Evolutionary conservation across 2,888 invertebrate genomes (phyloP), one percentile per base, ranked within the genome.

Genomic region (Thymelicus lineola): DNA sequence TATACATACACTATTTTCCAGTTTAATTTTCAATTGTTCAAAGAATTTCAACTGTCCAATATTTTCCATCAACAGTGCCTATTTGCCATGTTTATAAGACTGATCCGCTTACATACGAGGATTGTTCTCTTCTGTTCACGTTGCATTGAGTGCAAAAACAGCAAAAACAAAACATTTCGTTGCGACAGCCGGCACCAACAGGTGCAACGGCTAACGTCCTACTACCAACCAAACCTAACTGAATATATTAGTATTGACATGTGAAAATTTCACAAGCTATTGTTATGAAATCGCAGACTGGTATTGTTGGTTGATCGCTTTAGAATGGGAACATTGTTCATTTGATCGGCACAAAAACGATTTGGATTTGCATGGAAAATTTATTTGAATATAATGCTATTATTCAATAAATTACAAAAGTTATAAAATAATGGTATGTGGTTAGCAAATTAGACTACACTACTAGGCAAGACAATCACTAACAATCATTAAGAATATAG

Each of bases 241-340:
- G 46, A 55, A 68, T 57, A 53, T 36, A n/a, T 57, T 69, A 57
- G 62, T 63, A 82, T 77, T 79, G 80, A 83, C 84, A 89, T 86
- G 88, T 90, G 91, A 86, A 89, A 91, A 87, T 84, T 86, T 87
- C 81, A 79, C 82, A 84, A 82, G 79, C 84, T 77, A 84, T 87
- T 88, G 85, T 90, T 89, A 87, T 86, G 87, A 89, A 89, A 89
- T 88, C 84, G 77, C 82, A 76, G 83, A 81, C 81, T 80, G 76
- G 82, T 82, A 86, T 88, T 91, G 88, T 89, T 87, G 82, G 88
- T 85, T 86, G 87, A 88, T 86, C 83, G 82, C 75, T 79, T 73
- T 79, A 89, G 88, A 89, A 88, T 86, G 81, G 81, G 74, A 77
- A 81, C 81, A 87, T 87, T 90, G 87, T 88, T 84, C 84, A 77